Conservation (phyloP, 2,888 invertebrate genomes). For the Polydrusus pterygomalis region DNA sequence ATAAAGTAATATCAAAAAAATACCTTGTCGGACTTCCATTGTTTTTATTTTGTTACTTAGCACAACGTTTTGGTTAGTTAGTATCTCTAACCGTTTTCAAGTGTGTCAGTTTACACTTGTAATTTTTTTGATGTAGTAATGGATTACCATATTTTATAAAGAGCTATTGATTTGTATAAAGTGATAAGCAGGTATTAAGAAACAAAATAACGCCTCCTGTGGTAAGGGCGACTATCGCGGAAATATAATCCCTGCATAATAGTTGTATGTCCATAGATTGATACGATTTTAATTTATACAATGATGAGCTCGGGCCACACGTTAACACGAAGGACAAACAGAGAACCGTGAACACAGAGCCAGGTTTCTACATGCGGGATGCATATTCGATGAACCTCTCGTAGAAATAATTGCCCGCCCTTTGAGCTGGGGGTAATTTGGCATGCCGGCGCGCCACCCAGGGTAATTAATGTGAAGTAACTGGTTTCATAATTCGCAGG, state of each 20-base stretch:
- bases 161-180: no score
- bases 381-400: conserved; percentile 57
- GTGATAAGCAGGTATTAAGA: no score
- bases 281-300: conserved; percentile 28
- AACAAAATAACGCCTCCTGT: no score
- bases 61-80: no score
- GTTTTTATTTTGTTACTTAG: no score
- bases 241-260: not conserved
- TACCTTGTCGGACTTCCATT: no score
- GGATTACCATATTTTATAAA: no score
- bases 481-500: conserved; percentile 50
- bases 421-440: conserved; percentile 62
- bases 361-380: conserved; percentile 46
- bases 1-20: no score
- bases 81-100: no score
- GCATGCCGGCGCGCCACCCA: conserved; percentile 44
- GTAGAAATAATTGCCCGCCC: conserved; percentile 62
- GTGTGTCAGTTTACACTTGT: no score
- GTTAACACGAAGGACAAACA: conserved; percentile 42
- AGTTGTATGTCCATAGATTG: not conserved
- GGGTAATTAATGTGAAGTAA: conserved; percentile 48
- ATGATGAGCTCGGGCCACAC: conserved; percentile 19
- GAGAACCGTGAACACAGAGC: conserved; percentile 24
- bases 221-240: no score
- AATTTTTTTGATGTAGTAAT: no score